These are phyloP conservation scores for Vesta saturnalis DNA, from an alignment of 2,888 invertebrate genomes.

Conservation along the genomic window DNA sequence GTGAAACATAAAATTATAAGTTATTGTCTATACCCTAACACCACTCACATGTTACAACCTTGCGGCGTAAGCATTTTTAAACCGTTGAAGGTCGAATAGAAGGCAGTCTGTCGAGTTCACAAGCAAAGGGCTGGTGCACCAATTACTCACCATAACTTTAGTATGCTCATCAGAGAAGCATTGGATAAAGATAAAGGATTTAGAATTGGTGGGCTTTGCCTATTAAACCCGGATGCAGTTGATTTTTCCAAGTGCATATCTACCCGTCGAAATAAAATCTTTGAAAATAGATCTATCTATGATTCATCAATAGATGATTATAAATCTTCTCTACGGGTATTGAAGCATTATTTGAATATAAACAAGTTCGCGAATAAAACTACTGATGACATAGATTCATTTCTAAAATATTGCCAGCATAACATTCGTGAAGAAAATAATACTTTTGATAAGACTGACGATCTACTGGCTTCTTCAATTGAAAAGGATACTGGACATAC, in stretches of 20 bases:
- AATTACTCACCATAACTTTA: constrained; percentile 13
- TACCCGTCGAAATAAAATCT: not conserved
- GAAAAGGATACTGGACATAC: not conserved
- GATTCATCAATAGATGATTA: not conserved
- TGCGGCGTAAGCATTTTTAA: constrained; percentile 8
- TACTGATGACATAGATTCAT: not conserved
- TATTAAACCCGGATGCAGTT: not conserved
- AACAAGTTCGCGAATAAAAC: not conserved
- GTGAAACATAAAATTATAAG: not conserved
- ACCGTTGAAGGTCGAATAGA: constrained; percentile 16
- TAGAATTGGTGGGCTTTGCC: not conserved
- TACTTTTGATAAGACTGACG: not conserved
- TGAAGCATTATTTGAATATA: not conserved
- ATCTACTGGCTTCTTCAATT: not conserved
- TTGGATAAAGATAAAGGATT: constrained; percentile 15
- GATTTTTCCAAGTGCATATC: not conserved
- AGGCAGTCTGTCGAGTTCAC: constrained; percentile 5
- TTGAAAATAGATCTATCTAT: not conserved
- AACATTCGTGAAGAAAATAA: too few relatives aligned
- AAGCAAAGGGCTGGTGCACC: not conserved
- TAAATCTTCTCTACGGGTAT: not conserved
- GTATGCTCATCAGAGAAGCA: constrained; percentile 23
- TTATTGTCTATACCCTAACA: constrained; percentile 18
- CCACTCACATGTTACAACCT: constrained; percentile 19
- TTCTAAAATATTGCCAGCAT: not conserved